A percentile compares a stretch with the other conserved stretches of the same genome.
Conservation (phyloP, 2,113 vertebrate species). For the Carlito syrichta region DNA sequence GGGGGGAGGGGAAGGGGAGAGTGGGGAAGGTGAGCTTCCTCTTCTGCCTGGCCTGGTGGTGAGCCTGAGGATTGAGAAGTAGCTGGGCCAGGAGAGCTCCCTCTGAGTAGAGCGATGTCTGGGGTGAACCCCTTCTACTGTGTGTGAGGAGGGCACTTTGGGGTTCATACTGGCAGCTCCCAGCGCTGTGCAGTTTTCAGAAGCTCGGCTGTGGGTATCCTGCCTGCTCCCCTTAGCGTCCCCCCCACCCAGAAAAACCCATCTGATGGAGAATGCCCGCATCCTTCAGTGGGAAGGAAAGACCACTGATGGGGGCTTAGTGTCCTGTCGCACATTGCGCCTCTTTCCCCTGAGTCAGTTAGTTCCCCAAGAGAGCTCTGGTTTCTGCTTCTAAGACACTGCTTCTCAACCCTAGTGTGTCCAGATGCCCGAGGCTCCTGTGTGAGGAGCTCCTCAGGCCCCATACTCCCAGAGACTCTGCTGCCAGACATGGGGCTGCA, state of each 20-base stretch:
- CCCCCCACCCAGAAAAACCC: neutral
- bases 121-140: neutral
- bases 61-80: neutral
- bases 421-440: neutral
- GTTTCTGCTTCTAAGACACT: neutral
- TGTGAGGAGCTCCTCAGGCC: no score
- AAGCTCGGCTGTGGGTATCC: neutral
- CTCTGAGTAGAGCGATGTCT: no score
- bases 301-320: neutral
- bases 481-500: neutral
- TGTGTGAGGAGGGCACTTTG: rapidly evolving
- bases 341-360: neutral
- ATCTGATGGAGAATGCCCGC: no score
- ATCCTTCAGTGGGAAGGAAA: neutral
- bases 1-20: no score
- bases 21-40: neutral
- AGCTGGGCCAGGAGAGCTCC: no score
- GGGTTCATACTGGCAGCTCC: neutral
- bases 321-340: neutral
- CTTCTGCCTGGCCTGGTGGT: neutral
- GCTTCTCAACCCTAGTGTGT: neutral
- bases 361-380: neutral
- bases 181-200: neutral
- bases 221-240: no score
- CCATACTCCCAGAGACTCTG: neutral